These are phyloP conservation scores for Poeciliopsis retropinna DNA, from an alignment of 2,113 vertebrate species.

Conservation along the genomic window DNA sequence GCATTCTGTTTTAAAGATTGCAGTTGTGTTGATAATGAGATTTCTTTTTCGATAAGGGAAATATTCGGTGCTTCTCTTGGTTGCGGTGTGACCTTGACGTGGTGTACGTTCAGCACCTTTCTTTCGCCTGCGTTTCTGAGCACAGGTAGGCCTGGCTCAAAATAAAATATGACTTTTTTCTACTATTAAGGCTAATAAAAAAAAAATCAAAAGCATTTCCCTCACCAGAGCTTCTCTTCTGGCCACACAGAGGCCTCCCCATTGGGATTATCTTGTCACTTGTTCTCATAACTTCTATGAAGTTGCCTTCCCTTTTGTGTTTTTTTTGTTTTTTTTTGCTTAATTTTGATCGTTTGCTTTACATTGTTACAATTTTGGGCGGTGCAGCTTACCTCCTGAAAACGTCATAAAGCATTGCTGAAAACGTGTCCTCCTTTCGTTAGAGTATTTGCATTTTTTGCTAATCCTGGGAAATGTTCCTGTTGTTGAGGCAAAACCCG, in stretches of 20 bases:
- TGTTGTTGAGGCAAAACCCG: conserved; percentile 24
- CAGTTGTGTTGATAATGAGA: conserved; percentile 71
- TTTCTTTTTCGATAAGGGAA: conserved; percentile 69
- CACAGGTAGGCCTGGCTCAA: conserved; percentile 12
- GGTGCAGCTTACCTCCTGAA: conserved; percentile 30
- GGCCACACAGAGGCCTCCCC: conserved; percentile 74
- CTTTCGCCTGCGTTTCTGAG: conserved; percentile 32
- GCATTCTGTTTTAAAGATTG: conserved; percentile 86
- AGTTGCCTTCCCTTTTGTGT: conserved; percentile 80
- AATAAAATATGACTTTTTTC: conserved; percentile 5
- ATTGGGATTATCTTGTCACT: conserved; percentile 79
- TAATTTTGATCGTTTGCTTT: conserved; percentile 65
- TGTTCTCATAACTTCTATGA: conserved; percentile 86
- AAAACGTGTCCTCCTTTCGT: background rate
- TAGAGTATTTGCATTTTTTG: conserved; percentile 12
- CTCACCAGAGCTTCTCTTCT: conserved; percentile 68
- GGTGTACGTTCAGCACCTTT: conserved; percentile 34
- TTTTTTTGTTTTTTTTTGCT: conserved; percentile 44
- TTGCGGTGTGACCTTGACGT: conserved; percentile 40
- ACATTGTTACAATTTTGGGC: conserved; percentile 66
- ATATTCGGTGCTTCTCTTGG: conserved; percentile 61
- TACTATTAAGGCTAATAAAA: background rate
- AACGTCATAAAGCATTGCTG: conserved; percentile 2
- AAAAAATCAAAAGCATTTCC: conserved; percentile 40
- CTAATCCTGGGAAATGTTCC: background rate